Evolutionary conservation across 2,797 vertebrate species (phyloP).

Genomic region (Cynodonichthys magdalenae): DNA sequence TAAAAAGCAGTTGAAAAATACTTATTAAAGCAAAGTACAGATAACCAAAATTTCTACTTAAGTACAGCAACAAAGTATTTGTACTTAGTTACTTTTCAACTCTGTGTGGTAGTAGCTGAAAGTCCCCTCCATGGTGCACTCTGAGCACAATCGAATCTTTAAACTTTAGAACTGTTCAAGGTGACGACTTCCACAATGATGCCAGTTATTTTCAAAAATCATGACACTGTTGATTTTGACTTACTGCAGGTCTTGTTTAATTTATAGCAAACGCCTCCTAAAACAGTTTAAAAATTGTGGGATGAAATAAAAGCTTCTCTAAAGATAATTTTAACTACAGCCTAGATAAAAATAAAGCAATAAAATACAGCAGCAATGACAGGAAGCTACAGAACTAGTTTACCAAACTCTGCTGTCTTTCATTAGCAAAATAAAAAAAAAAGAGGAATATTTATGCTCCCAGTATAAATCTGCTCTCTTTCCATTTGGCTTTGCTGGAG

Average conservation of each 20-base stretch:
- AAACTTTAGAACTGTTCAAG: too few species aligned
- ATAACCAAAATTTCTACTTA: too few species aligned
- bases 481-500: conserved; percentile 55
- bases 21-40: too few species aligned
- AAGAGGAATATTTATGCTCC: conserved; percentile 48
- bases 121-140: too few species aligned
- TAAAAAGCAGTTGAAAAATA: too few species aligned
- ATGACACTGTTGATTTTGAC: not conserved
- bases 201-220: too few species aligned
- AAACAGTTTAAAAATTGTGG: not conserved
- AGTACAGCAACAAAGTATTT: too few species aligned
- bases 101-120: too few species aligned
- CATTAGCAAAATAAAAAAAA: conserved; percentile 28
- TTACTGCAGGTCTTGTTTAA: not conserved
- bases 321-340: conserved; percentile 18
- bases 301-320: not conserved
- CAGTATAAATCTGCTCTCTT: conserved; percentile 47
- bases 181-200: too few species aligned
- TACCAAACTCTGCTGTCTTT: conserved; percentile 26
- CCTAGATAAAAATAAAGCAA: conserved; percentile 20
- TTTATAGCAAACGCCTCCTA: not conserved
- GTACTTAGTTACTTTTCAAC: too few species aligned
- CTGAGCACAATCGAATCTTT: too few species aligned
- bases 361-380: conserved; percentile 24
- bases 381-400: conserved; percentile 7